These are phyloP conservation scores for Urocynchramus pylzowi DNA, from an alignment of 2,113 vertebrate genomes.

Conservation along the genomic window DNA sequence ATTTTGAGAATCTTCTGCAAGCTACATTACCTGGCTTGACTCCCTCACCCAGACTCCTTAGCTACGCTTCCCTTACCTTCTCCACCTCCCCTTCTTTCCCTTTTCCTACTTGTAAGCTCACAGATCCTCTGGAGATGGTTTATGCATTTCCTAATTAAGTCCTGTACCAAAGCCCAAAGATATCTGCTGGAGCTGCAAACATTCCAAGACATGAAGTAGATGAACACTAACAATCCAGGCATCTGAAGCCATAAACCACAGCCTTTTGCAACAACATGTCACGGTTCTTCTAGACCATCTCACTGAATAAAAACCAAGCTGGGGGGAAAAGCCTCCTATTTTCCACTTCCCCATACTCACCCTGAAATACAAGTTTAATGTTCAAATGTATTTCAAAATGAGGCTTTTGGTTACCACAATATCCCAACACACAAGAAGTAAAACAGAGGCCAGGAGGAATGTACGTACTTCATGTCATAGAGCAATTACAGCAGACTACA, in stretches of 20 bases:
- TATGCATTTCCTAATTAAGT: neutral
- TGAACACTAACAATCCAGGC: neutral
- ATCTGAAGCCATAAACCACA: neutral
- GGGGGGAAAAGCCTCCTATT: accelerated
- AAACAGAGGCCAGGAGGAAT: neutral
- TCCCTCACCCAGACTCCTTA: neutral
- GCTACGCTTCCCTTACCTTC: neutral
- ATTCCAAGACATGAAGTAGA: neutral
- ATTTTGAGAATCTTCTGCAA: neutral
- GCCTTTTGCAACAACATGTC: neutral
- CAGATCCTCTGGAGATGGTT: neutral
- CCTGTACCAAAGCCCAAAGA: neutral
- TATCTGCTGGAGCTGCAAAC: neutral
- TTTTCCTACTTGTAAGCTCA: neutral
- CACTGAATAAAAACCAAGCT: neutral
- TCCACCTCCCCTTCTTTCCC: neutral
- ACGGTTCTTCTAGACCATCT: neutral
- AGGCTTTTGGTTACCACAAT: neutral
- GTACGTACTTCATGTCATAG: neutral
- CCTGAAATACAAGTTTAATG: neutral
- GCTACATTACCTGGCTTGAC: neutral
- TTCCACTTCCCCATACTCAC: neutral
- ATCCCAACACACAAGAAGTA: neutral
- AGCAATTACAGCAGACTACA: neutral
- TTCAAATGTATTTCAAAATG: neutral